Evolutionary conservation across 2,113 vertebrate species (phyloP).

Genomic region (Micronycteris hirsuta): DNA sequence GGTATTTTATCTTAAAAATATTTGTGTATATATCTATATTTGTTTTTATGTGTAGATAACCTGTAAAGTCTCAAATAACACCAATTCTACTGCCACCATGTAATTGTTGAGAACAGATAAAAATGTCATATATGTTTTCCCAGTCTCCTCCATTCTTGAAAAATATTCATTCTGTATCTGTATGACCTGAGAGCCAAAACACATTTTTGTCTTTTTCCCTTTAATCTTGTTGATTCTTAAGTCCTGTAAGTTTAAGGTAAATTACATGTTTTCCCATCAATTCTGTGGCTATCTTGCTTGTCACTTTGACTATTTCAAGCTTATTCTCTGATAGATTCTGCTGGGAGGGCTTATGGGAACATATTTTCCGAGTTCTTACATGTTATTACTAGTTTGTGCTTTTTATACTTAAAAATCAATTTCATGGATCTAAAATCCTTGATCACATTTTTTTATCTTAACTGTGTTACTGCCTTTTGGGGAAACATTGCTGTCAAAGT

Average conservation of each 20-base stretch:
- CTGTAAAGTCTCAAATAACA: neutral
- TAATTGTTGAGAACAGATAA: neutral
- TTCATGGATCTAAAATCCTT: neutral
- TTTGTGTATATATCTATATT: neutral
- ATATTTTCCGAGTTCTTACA: neutral
- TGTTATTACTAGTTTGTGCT: neutral
- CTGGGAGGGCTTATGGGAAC: neutral
- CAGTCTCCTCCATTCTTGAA: neutral
- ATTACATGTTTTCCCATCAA: rapidly evolving
- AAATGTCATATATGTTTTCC: neutral
- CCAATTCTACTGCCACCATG: neutral
- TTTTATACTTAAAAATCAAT: neutral
- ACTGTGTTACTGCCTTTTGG: neutral
- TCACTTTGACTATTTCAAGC: neutral
- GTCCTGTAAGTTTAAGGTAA: neutral
- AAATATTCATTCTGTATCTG: neutral
- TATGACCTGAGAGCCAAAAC: neutral
- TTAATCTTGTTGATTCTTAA: neutral
- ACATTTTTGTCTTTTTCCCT: neutral
- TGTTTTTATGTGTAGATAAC: neutral
- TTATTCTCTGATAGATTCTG: neutral
- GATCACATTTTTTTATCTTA: neutral
- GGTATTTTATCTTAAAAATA: neutral
- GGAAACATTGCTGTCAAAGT: neutral
- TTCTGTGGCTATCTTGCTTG: neutral